phyloP scores from a whole-genome alignment of 2,797 vertebrate genomes.

The Chelonia mydas region DNA sequence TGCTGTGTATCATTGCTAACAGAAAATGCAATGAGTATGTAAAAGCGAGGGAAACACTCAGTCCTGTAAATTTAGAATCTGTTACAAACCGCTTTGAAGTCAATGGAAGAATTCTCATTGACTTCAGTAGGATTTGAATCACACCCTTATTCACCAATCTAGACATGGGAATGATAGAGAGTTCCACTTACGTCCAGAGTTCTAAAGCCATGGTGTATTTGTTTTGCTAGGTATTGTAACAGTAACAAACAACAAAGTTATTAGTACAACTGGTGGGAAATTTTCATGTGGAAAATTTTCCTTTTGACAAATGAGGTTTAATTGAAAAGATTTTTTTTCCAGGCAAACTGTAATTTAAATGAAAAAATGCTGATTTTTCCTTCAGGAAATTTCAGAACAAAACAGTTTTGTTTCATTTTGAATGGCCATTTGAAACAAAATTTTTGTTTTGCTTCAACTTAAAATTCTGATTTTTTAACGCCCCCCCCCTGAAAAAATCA shows the following conservation, averaged over 20 bases:
- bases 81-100: background rate
- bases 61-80: background rate
- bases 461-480: background rate
- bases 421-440: background rate
- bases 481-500: background rate
- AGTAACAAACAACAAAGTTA: slow-evolving; percentile 15
- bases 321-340: slow-evolving; percentile 18
- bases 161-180: background rate
- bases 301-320: slow-evolving; percentile 21
- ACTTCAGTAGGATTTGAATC: background rate
- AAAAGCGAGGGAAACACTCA: background rate
- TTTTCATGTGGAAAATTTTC: background rate
- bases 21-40: background rate
- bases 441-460: background rate
- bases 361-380: background rate
- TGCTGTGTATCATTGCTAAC: background rate
- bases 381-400: background rate
- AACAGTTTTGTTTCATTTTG: background rate
- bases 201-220: background rate
- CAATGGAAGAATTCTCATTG: background rate
- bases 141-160: background rate
- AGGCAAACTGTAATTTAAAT: background rate
- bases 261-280: slow-evolving; percentile 14
- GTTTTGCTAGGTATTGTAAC: background rate
- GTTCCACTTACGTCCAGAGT: background rate